These are phyloP conservation scores for Tinea semifulvella DNA, from an alignment of 2,888 invertebrate genomes.

Conservation along the genomic window DNA sequence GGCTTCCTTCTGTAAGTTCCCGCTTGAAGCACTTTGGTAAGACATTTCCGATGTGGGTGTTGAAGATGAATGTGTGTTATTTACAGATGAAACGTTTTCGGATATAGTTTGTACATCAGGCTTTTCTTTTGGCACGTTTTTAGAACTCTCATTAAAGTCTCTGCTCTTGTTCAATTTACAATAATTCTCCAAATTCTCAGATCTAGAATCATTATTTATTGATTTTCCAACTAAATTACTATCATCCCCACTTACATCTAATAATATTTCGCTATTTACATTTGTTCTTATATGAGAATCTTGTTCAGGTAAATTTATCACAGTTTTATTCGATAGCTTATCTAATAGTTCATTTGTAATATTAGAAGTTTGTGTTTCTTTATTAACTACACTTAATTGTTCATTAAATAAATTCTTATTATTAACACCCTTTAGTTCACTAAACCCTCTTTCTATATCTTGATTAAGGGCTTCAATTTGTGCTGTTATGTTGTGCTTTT, in stretches of 20 bases:
- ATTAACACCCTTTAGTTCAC: constrained; percentile 21
- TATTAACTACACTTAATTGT: constrained; percentile 34
- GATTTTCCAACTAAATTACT: constrained; percentile 31
- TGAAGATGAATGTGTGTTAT: no score
- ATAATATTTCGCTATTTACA: constrained; percentile 43
- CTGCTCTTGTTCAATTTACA: constrained; percentile 63
- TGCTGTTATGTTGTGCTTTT: constrained; percentile 42
- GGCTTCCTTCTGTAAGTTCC: constrained; percentile 7
- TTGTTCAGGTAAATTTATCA: constrained; percentile 53
- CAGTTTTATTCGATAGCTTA: constrained; percentile 43
- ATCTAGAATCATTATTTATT: constrained; percentile 36
- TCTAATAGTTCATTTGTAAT: constrained; percentile 31
- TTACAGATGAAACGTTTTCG: neutral
- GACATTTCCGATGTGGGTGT: no score
- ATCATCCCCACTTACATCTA: constrained; percentile 43
- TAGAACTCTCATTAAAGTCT: constrained; percentile 35
- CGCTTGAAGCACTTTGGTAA: no score
- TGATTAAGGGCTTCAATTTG: constrained; percentile 45
- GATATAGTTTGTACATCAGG: neutral
- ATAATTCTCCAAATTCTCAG: constrained; percentile 61
- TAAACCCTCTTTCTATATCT: constrained; percentile 36
- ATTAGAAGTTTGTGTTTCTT: constrained; percentile 39
- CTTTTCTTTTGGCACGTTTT: constrained; percentile 13
- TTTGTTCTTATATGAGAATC: constrained; percentile 42
- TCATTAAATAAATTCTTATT: constrained; percentile 27